Base-by-base conservation (phyloP, 2,113 vertebrate genomes). In the Neopipo cinnamomea region DNA sequence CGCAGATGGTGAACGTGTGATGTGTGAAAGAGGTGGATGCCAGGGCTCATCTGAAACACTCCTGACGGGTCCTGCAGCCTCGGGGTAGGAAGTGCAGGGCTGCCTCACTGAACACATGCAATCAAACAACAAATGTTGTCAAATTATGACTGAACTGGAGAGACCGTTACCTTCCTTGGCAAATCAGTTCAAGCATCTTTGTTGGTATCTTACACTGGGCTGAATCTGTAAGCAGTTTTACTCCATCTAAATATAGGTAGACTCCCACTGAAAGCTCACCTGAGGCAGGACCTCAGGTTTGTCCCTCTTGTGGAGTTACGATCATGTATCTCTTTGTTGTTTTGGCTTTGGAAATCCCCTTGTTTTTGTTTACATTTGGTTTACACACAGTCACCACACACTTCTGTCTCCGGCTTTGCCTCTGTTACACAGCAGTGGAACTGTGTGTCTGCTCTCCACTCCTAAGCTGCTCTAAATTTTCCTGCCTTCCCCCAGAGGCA, bases 251-350 rank as follows among this genome's bases (percentile, higher is more conserved):
- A 37, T 59, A 7, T 18, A 95, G 91, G 74, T 87, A 92, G 93
- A 88, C 63, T 87, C 71, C 58, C 76, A 50, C 86, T 72, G 84
- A 90, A 93, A 89, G 76, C 78, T 94, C 81, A 53, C 88, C 96
- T 95, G 97, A 94, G 95, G 97, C 95, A 91, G 95, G 93, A 92
- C 94, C 97, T 97, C 93, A 65, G 92, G 66, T 89, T 85, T 93
- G 65, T 89, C 73, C 86, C 80, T 96, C 93, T 89, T 96, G 83
- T 85, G 88, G 87, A 93, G 93, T 97, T 96, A 94, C 14, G 44
- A 76, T 93, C 73, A 17, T 56, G 89, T 89, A 83, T 96, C 94
- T 95, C 93, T 95, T 58, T 41, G 71, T 96, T 89, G 74, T 92
- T 88, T 74, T 77, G 79, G 81, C 94, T 89, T 82, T 92, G 81